phyloP scores from a whole-genome alignment of 2,888 invertebrate species.

The Yponomeuta cagnagella region DNA sequence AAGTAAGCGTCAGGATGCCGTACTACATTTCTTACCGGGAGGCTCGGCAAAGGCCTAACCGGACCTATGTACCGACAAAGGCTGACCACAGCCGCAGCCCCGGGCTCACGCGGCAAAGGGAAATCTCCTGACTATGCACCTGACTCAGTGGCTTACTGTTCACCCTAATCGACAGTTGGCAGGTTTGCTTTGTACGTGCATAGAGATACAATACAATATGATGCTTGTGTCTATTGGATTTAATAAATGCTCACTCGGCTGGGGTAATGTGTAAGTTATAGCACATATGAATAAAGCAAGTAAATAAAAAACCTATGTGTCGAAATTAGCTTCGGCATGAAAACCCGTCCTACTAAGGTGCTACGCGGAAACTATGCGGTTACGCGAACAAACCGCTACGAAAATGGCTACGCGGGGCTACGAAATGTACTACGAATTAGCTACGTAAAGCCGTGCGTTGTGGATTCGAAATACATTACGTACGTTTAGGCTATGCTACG shows the following conservation, averaged over 20 bases:
- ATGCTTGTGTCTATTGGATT: too few relatives aligned
- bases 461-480: too few relatives aligned
- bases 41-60: too few relatives aligned
- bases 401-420: not conserved
- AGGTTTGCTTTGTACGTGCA: too few relatives aligned
- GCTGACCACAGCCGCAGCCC: not conserved
- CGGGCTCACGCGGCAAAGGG: not conserved
- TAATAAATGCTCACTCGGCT: too few relatives aligned
- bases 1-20: too few relatives aligned
- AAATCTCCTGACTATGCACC: not conserved
- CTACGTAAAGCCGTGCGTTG: not conserved
- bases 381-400: not conserved
- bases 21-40: too few relatives aligned
- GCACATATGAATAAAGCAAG: too few relatives aligned
- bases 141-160: not conserved
- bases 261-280: too few relatives aligned
- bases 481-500: too few relatives aligned
- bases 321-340: not conserved
- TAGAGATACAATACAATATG: too few relatives aligned
- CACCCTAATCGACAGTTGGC: not conserved
- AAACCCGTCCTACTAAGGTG: not conserved
- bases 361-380: not conserved
- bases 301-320: too few relatives aligned
- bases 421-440: not conserved
- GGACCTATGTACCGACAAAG: not conserved